phyloP scores from a whole-genome alignment of 2,113 vertebrate species.

The Aviceda subcristata region DNA sequence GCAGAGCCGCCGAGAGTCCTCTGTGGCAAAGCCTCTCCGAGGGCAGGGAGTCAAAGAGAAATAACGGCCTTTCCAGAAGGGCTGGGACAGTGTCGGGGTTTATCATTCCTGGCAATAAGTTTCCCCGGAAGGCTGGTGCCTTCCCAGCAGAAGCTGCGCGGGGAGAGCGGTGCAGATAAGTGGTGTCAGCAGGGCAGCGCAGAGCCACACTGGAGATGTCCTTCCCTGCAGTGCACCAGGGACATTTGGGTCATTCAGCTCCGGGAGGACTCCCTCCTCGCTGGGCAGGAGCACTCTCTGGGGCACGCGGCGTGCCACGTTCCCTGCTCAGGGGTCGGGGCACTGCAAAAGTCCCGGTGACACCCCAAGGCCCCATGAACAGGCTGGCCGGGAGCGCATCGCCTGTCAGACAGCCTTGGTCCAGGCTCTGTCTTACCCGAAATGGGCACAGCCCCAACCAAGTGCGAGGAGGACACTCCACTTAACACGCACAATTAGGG shows the following conservation, averaged over 20 bases:
- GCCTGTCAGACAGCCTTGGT: constrained; percentile 44
- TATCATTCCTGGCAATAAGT: neutral
- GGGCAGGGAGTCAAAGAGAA: neutral
- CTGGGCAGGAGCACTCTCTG: neutral
- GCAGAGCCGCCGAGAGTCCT: neutral
- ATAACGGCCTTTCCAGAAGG: neutral
- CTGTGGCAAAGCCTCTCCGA: neutral
- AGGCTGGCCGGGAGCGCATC: neutral
- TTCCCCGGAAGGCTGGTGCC: neutral
- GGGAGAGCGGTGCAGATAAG: neutral
- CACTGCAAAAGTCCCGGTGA: neutral
- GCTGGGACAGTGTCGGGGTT: neutral
- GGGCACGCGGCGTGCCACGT: neutral
- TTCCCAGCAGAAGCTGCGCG: neutral
- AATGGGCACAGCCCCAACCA: neutral
- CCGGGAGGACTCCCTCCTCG: neutral
- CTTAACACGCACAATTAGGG: constrained; percentile 16
- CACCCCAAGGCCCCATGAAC: neutral
- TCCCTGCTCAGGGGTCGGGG: neutral
- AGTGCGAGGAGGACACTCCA: neutral
- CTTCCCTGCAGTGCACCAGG: rapidly evolving
- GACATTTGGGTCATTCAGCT: neutral
- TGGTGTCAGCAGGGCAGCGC: neutral
- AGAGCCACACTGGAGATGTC: neutral
- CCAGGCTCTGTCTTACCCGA: constrained; percentile 7